Conservation (phyloP, 1,140 invertebrate genomes). For the Aphaenogaster rudis region DNA sequence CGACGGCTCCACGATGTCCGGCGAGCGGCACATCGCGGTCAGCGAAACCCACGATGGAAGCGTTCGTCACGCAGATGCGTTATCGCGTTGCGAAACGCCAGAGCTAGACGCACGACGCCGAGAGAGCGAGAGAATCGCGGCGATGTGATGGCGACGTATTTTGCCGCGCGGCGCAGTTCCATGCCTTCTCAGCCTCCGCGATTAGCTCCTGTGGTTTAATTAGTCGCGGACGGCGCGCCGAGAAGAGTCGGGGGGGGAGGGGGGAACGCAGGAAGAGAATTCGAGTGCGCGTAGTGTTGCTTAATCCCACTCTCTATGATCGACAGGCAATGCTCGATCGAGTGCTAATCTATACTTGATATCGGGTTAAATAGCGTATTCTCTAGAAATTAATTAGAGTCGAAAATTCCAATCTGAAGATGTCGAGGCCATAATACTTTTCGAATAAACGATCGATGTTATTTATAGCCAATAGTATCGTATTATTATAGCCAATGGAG, state of each 20-base stretch:
- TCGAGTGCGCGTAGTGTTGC: neutral
- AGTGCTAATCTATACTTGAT: neutral
- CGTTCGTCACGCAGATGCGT: constrained; percentile 65
- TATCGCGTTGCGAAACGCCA: constrained; percentile 70
- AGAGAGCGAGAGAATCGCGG: constrained; percentile 36
- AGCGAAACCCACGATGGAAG: constrained; percentile 24
- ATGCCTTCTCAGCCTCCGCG: constrained; percentile 29
- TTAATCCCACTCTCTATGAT: neutral
- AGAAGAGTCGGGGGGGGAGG: neutral
- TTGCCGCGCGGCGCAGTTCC: neutral
- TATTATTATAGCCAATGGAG: too few species aligned
- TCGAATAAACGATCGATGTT: neutral
- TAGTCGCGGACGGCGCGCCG: constrained; percentile 16
- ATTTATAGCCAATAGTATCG: neutral
- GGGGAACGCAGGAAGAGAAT: neutral
- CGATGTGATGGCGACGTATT: constrained; percentile 39
- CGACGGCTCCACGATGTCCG: constrained; percentile 48
- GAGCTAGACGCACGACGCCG: constrained; percentile 27
- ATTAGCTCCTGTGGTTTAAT: constrained; percentile 52
- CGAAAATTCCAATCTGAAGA: neutral
- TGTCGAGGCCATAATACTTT: neutral
- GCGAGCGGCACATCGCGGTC: constrained; percentile 17
- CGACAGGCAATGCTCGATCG: constrained; percentile 2
- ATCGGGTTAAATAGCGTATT: neutral
- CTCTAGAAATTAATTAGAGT: constrained; percentile 10